Conservation (phyloP, 2,113 vertebrate species). For the Daubentonia madagascariensis region DNA sequence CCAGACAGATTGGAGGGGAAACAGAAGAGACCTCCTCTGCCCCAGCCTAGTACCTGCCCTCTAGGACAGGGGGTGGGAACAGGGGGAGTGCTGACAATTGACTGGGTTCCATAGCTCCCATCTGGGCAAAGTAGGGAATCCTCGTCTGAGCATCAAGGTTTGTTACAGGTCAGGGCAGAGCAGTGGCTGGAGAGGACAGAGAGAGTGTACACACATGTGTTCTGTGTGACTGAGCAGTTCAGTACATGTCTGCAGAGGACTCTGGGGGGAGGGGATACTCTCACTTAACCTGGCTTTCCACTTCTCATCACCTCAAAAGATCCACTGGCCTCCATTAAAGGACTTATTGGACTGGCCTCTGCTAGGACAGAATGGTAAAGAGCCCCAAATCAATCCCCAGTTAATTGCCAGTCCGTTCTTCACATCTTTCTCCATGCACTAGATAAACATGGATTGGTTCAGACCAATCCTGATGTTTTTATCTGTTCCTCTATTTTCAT, state of each 20-base stretch:
- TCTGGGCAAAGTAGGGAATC: background rate
- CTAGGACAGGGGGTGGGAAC: background rate
- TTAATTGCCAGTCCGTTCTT: constrained; percentile 18
- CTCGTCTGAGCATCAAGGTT: background rate
- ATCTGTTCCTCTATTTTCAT: background rate
- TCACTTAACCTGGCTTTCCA: background rate
- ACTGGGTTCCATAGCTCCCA: background rate
- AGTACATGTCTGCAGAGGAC: background rate
- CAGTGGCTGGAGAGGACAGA: background rate
- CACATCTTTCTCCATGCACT: background rate
- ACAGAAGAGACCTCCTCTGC: background rate
- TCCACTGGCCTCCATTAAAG: background rate
- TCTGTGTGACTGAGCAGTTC: background rate
- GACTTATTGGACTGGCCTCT: background rate
- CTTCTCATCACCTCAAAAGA: background rate
- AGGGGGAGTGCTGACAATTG: background rate
- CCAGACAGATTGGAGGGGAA: background rate
- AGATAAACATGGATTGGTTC: constrained; percentile 7
- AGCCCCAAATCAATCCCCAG: background rate
- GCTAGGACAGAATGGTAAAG: background rate
- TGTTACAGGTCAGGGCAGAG: background rate
- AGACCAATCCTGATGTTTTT: background rate
- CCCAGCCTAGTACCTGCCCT: background rate
- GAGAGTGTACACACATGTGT: background rate
- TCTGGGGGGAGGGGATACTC: background rate